Evolutionary conservation across 2,797 vertebrate species (phyloP).

Genomic region (Carduelis carduelis): DNA sequence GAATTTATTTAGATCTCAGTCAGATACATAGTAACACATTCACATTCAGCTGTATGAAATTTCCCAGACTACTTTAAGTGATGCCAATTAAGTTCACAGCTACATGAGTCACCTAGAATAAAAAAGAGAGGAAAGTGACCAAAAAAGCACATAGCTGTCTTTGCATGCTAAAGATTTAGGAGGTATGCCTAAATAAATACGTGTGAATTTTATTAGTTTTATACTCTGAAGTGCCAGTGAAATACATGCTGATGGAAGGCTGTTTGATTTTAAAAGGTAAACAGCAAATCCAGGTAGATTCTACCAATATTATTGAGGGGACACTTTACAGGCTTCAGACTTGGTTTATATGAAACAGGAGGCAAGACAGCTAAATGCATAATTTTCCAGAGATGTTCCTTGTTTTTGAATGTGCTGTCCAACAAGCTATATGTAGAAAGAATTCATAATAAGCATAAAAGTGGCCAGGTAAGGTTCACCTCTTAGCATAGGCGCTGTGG

Average conservation of each 20-base stretch:
- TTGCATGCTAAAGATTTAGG: background rate
- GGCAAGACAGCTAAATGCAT: background rate
- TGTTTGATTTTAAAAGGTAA: constrained; percentile 51
- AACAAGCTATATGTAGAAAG: background rate
- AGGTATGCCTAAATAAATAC: background rate
- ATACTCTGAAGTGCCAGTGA: constrained; percentile 12
- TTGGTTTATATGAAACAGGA: constrained; percentile 17
- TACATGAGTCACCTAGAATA: constrained; percentile 66
- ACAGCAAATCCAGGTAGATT: constrained; percentile 15
- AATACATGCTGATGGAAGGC: constrained; percentile 40
- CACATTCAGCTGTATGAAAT: constrained; percentile 66
- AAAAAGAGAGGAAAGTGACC: constrained; percentile 50
- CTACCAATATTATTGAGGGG: background rate
- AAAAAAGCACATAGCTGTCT: constrained; percentile 16
- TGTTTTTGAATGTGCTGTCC: background rate
- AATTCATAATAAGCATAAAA: background rate
- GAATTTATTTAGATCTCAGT: constrained; percentile 66
- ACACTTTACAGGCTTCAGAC: background rate
- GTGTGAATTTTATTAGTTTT: background rate
- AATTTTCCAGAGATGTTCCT: background rate
- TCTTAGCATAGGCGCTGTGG: background rate
- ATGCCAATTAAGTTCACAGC: constrained; percentile 71
- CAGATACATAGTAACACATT: constrained; percentile 66
- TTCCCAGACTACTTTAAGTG: constrained; percentile 50
- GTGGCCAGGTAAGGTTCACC: background rate